A percentile compares a stretch with the other conserved stretches of the same genome.
phyloP scores from a whole-genome alignment of 2,797 vertebrate species.

The Myoxocephalus aenaeus region DNA sequence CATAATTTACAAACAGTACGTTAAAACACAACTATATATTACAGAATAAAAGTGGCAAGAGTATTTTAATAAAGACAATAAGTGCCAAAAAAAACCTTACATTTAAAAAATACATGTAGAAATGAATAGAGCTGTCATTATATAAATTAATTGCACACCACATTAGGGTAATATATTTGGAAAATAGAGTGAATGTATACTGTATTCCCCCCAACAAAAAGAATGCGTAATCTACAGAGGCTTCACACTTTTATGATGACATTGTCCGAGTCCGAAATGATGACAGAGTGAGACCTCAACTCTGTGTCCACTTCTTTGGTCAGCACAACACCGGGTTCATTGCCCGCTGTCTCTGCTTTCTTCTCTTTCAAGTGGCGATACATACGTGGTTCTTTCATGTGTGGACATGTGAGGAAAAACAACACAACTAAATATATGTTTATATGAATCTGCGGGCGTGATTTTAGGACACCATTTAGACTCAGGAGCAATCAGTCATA shows the following conservation, averaged over 20 bases:
- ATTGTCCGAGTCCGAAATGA: background rate
- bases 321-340: background rate
- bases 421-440: accelerated
- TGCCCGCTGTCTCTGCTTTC: background rate
- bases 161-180: too few relatives aligned
- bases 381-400: background rate
- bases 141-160: background rate
- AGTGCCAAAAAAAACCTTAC: background rate
- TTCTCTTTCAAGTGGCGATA: background rate
- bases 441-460: accelerated
- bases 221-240: background rate
- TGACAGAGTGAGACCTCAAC: slow-evolving; percentile 26
- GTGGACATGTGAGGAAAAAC: background rate
- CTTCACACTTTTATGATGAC: background rate
- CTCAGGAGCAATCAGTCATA: accelerated
- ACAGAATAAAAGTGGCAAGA: too few relatives aligned
- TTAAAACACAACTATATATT: too few relatives aligned
- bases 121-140: background rate
- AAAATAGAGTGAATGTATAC: too few relatives aligned
- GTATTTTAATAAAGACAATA: too few relatives aligned
- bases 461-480: background rate
- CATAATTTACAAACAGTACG: too few relatives aligned
- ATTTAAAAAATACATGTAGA: background rate
- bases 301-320: accelerated
- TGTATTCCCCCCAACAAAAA: background rate